Conservation (phyloP, 2,888 invertebrate genomes). For the Aplocera efformata region DNA sequence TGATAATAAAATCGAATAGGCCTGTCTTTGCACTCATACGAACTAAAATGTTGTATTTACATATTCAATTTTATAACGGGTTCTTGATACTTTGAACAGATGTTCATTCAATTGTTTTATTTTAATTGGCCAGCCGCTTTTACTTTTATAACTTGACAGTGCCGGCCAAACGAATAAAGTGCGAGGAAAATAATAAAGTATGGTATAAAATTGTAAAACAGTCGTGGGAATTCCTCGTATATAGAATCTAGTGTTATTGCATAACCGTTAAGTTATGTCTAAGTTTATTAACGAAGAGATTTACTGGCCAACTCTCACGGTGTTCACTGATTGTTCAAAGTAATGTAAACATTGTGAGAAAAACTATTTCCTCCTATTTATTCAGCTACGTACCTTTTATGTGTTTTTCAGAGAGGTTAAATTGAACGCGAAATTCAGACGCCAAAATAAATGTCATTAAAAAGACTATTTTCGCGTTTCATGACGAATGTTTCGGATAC, state of each 20-base stretch:
- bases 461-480: too few species aligned
- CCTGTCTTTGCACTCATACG: too few species aligned
- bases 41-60: too few species aligned
- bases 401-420: too few species aligned
- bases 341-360: too few species aligned
- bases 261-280: neutral
- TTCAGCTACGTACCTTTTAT: too few species aligned
- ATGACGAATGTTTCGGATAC: too few species aligned
- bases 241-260: slow-evolving; percentile 3
- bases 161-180: neutral
- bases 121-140: slow-evolving; percentile 1
- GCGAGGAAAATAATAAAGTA: slow-evolving; percentile 1
- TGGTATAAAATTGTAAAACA: slow-evolving; percentile 3
- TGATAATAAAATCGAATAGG: too few species aligned
- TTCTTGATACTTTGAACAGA: neutral
- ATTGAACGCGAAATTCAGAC: too few species aligned
- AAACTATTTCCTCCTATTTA: too few species aligned
- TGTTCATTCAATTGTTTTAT: slow-evolving; percentile 6
- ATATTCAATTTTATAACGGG: too few species aligned
- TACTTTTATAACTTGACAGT: neutral
- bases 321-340: neutral
- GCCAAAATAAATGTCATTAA: too few species aligned
- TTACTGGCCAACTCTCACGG: slow-evolving; percentile 2
- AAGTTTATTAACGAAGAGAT: neutral
- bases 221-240: slow-evolving; percentile 10